Percentiles rank a stretch among this genome's conserved stretches.
Conservation (phyloP, 2,888 invertebrate species). For the Furcula furcula region DNA sequence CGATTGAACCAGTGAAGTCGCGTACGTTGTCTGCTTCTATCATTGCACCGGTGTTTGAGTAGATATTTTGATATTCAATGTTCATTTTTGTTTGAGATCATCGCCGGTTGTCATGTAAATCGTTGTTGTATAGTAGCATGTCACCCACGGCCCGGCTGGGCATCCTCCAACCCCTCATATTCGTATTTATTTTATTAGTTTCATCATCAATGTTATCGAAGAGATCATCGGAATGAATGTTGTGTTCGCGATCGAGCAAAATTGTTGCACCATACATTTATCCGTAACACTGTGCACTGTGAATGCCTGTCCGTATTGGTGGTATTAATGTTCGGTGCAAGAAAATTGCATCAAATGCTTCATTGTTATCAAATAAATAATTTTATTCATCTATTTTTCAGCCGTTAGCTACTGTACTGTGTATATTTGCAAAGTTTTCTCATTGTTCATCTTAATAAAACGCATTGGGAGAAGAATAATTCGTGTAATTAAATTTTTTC, state of each 20-base stretch:
- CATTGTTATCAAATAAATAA: conserved; percentile 46
- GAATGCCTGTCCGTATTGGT: conserved; percentile 21
- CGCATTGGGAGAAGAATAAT: conserved; percentile 34
- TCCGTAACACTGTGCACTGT: conserved; percentile 40
- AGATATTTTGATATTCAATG: conserved; percentile 64
- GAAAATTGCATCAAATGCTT: conserved; percentile 51
- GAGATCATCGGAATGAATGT: conserved; percentile 54
- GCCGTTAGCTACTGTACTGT: conserved; percentile 70
- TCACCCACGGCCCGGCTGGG: conserved; percentile 76
- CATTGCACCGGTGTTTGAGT: conserved; percentile 75
- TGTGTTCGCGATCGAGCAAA: conserved; percentile 43
- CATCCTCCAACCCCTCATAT: conserved; percentile 82
- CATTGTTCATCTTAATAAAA: conserved; percentile 52
- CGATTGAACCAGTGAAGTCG: conserved; percentile 53
- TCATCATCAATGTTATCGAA: conserved; percentile 56
- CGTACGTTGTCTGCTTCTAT: conserved; percentile 64
- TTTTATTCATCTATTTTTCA: conserved; percentile 65
- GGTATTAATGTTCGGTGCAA: conserved; percentile 41
- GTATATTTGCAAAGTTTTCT: conserved; percentile 62
- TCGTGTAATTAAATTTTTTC: conserved; percentile 54
- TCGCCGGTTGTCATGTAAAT: conserved; percentile 60
- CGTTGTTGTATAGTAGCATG: conserved; percentile 68
- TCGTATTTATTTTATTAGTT: conserved; percentile 69
- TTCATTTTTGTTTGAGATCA: conserved; percentile 64
- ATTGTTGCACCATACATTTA: conserved; percentile 63